A percentile compares a stretch with the other conserved stretches of the same genome.
phyloP scores from a whole-genome alignment of 2,888 invertebrate species.

The Megastigmus dorsalis region DNA sequence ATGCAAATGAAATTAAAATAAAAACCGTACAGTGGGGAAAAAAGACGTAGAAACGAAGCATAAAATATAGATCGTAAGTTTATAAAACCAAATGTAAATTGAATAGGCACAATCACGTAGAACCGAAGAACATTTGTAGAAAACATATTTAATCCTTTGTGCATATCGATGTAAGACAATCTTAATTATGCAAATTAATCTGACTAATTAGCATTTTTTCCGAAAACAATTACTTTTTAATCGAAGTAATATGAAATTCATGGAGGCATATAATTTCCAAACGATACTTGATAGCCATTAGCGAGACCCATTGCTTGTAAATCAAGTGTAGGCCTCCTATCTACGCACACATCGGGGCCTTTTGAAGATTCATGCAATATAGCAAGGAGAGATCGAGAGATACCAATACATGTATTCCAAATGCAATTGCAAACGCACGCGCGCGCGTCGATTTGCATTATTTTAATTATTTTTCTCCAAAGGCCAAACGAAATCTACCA shows the following conservation, averaged over 20 bases:
- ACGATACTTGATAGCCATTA: background rate
- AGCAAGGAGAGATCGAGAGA: background rate
- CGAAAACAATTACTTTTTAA: no score
- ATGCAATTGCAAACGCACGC: background rate
- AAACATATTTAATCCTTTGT: no score
- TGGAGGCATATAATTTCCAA: background rate
- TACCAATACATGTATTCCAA: background rate
- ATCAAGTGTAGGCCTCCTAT: background rate
- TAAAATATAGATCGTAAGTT: background rate
- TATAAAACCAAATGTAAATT: background rate
- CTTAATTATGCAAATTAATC: background rate
- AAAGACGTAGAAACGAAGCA: background rate
- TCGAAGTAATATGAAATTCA: background rate
- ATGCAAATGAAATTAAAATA: slow-evolving; percentile 2
- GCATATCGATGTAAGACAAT: background rate
- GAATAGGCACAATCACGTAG: background rate
- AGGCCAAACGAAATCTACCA: background rate
- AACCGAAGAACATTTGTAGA: background rate
- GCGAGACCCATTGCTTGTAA: background rate
- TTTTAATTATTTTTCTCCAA: background rate
- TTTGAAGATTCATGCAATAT: background rate
- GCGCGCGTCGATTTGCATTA: no score
- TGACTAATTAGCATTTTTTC: no score
- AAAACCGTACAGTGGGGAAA: background rate
- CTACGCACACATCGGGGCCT: background rate